A percentile compares a stretch with the other conserved stretches of the same genome.
Evolutionary conservation across 2,797 vertebrate genomes (phyloP).

Genomic region (Betta splendens): DNA sequence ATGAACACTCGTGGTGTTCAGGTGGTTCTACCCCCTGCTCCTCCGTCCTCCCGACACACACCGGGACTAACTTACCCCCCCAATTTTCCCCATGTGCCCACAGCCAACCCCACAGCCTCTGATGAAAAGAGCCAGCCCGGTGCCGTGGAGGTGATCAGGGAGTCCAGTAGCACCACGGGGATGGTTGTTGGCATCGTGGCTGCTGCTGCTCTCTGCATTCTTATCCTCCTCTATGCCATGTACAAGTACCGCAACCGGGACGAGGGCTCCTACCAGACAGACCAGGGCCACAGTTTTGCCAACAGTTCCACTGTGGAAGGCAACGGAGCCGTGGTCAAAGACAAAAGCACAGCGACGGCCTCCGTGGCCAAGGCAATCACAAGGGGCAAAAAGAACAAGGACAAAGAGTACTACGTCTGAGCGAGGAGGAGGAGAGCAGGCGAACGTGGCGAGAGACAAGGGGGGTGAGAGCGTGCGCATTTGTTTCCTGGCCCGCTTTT

Average conservation of each 20-base stretch:
- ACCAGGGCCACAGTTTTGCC: slow-evolving; percentile 91
- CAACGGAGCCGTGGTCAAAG: slow-evolving; percentile 90
- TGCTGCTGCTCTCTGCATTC: slow-evolving; percentile 94
- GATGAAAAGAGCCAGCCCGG: slow-evolving; percentile 89
- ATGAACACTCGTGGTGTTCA: slow-evolving; percentile 96
- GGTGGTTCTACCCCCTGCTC: slow-evolving; percentile 84
- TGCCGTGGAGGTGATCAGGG: slow-evolving; percentile 93
- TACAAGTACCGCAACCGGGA: slow-evolving; percentile 98
- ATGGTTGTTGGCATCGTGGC: slow-evolving; percentile 98
- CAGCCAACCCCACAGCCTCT: slow-evolving; percentile 90
- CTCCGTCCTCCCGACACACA: slow-evolving; percentile 84
- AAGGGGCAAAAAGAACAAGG: slow-evolving; percentile 97
- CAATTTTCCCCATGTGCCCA: slow-evolving; percentile 94
- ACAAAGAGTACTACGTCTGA: slow-evolving; percentile 98
- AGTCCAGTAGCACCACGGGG: slow-evolving; percentile 95
- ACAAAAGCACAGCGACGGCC: slow-evolving; percentile 84
- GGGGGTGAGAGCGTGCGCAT: slow-evolving; percentile 54
- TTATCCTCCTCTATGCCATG: slow-evolving; percentile 97
- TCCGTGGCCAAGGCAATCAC: slow-evolving; percentile 86
- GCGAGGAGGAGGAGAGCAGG: slow-evolving; percentile 25
- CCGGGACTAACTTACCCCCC: slow-evolving; percentile 90
- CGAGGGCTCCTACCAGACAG: slow-evolving; percentile 94
- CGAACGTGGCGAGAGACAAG: slow-evolving; percentile 50
- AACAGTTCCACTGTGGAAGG: slow-evolving; percentile 87
- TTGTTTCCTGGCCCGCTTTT: slow-evolving; percentile 47